These are phyloP conservation scores for Teleogryllus oceanicus DNA, from an alignment of 2,888 invertebrate species.

Conservation along the genomic window DNA sequence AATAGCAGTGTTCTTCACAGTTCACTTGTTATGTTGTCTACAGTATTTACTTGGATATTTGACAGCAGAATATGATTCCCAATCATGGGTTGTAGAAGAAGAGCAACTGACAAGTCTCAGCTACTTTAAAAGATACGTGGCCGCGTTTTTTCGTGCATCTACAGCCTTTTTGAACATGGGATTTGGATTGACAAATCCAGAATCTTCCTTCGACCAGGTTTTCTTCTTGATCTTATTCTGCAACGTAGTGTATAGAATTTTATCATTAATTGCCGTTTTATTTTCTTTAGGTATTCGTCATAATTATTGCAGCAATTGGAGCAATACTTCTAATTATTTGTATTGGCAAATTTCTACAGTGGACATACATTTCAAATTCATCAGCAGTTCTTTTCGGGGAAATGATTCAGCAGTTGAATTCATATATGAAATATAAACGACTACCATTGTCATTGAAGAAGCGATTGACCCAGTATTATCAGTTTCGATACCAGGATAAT, in stretches of 20 bases:
- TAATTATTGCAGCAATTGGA: not conserved
- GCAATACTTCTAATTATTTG: not conserved
- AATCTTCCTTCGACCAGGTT: not conserved
- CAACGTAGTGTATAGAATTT: no score
- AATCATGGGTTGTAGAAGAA: no score
- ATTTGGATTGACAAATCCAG: not conserved
- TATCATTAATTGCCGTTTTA: no score
- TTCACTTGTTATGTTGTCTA: no score
- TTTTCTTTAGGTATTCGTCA: not conserved
- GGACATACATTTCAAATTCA: not conserved
- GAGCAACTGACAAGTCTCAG: no score
- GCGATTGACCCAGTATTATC: not conserved
- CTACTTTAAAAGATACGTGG: no score
- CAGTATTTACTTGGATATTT: no score
- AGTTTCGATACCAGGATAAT: not conserved
- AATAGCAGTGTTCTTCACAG: no score
- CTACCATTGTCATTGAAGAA: not conserved
- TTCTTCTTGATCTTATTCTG: no score
- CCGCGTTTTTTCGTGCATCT: not conserved
- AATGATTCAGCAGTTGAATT: not conserved
- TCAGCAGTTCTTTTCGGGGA: not conserved
- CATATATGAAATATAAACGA: not conserved
- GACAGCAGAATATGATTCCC: no score
- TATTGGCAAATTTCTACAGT: not conserved
- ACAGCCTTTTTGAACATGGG: conserved; percentile 4